Base-by-base conservation (phyloP, 2,113 vertebrate genomes). In the Oryctolagus cuniculus region DNA sequence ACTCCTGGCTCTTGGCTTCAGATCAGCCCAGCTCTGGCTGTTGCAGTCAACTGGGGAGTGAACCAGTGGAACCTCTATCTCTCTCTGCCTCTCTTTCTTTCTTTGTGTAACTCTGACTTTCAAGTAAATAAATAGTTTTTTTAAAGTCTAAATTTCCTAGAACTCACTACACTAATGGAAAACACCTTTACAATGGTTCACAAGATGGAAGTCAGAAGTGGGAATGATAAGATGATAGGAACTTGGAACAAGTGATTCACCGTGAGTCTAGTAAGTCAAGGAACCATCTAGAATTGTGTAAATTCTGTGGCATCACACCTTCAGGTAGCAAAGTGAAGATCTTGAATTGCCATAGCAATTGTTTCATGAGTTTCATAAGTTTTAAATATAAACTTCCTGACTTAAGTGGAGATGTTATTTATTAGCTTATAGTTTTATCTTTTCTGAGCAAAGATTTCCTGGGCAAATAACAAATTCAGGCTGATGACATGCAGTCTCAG, bases 381-480 rank as follows among this genome's bases (percentile, higher is more conserved):
- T 31, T 88, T 91, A 58, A 22, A 63, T 19, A 81, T 88, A 55
- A 55, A 29, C 74, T 63, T 93, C 53, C 55, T 79, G 31, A 80
- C 58, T 38, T 27, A 70, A 87, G 24, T 4, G 66, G 10, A 36
- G 19, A 4, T 75, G 1, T 25, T 51, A 75, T 74, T 78, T 55
- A 58, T 64, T 55, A 53, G 10, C 51, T 55, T 55, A 61, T 51
- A 78, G 19, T 66, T 89, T 67, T 92, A 75, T 80, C 17, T 67
- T 93, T 51, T 61, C 15, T 93, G 49, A 82, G 44, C 17, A 67
- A 86, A 29, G 5, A 85, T 55, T 86, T 97, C 49, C 44, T 67
- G 31, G 78, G 82, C 66, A 82, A 95, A 86, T 4, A 90, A 61
- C 5, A 22, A 53, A 81, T 29, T 73, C 29, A 21, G 27, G 1